Evolutionary conservation across 2,113 vertebrate genomes (phyloP).

Genomic region (Emydocephalus ijimae): DNA sequence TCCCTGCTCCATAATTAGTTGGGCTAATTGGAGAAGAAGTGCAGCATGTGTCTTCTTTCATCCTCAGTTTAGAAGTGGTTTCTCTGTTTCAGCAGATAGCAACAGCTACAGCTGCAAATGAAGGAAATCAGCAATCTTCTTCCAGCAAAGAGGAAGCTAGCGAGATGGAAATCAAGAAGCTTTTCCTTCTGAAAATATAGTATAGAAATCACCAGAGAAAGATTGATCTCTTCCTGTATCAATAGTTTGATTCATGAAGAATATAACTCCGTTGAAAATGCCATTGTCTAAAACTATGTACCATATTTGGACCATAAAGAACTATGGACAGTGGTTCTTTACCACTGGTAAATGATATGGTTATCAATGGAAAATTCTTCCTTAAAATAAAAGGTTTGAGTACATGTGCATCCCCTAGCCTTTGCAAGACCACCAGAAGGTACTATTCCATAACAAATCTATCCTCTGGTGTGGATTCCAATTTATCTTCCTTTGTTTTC

Average conservation of each 20-base stretch:
- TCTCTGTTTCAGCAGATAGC: background rate
- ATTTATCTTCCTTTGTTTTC: background rate
- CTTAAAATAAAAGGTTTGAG: background rate
- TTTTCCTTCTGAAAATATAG: background rate
- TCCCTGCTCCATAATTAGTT: background rate
- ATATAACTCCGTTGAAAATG: background rate
- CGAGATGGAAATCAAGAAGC: background rate
- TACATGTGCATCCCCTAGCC: background rate
- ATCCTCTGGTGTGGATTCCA: background rate
- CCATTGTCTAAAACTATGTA: background rate
- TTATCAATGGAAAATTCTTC: background rate
- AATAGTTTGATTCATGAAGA: background rate
- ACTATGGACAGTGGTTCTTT: background rate
- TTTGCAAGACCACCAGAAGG: background rate
- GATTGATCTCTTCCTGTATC: background rate
- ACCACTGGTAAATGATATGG: background rate
- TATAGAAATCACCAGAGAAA: background rate
- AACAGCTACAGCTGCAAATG: background rate
- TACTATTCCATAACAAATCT: background rate
- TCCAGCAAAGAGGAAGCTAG: background rate
- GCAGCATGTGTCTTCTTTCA: background rate
- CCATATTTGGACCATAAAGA: background rate
- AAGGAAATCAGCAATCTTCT: background rate
- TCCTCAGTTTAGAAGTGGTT: background rate
- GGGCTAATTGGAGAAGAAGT: background rate